These are phyloP conservation scores for Pagetopsis macropterus DNA, from an alignment of 2,797 vertebrate genomes.

Conservation along the genomic window DNA sequence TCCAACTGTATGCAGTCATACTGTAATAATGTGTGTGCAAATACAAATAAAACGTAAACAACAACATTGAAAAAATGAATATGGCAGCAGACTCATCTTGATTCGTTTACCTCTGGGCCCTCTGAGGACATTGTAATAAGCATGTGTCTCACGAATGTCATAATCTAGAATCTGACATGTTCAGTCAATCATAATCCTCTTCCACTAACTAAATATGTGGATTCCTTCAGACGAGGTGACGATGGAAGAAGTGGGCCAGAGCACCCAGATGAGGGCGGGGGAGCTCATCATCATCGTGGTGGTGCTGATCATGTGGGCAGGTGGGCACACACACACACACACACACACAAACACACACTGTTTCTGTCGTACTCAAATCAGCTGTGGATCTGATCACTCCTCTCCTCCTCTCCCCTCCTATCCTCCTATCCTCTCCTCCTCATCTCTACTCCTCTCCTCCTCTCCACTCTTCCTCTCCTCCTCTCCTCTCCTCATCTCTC, in stretches of 20 bases:
- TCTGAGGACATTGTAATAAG: not conserved
- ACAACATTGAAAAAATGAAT: conserved; percentile 3
- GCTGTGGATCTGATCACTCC: not conserved
- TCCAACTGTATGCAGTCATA: no score
- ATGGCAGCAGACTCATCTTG: not conserved
- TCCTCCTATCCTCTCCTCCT: no score
- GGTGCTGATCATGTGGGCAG: conserved; percentile 97
- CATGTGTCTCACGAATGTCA: not conserved
- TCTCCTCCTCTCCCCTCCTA: not conserved
- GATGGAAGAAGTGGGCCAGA: conserved; percentile 93
- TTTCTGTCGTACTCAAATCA: not conserved
- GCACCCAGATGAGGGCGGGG: conserved; percentile 89
- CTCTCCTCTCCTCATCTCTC: not conserved
- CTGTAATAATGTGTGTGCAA: no score
- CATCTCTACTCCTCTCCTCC: no score
- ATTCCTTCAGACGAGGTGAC: conserved; percentile 91
- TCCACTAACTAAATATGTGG: conserved; percentile 1
- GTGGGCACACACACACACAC: conserved; percentile 76
- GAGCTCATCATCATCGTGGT: conserved; percentile 96
- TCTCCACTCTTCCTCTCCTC: no score
- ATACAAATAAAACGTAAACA: not conserved
- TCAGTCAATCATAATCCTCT: not conserved
- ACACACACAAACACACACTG: not conserved
- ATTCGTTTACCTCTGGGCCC: not conserved
- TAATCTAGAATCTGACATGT: not conserved